Conservation (phyloP, 2,888 invertebrate species). For the Caenorhabditis sp. region DNA sequence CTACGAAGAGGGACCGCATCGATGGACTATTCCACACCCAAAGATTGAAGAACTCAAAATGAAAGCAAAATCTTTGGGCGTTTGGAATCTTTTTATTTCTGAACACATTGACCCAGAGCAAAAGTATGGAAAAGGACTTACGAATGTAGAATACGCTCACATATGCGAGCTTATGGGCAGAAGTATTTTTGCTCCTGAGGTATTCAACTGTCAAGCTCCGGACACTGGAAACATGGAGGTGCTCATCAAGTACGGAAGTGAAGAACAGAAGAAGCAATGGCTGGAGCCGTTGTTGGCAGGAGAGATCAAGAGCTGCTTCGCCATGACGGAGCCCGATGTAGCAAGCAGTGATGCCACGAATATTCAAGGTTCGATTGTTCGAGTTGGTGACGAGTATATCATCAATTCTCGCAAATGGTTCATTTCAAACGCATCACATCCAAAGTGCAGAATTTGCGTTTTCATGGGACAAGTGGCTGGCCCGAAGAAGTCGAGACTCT, state of each 20-base stretch:
- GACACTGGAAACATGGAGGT: slow-evolving; percentile 82
- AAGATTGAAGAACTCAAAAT: slow-evolving; percentile 79
- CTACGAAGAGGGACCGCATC: slow-evolving; percentile 70
- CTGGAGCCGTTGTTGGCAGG: slow-evolving; percentile 79
- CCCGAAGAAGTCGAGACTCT: slow-evolving; percentile 76
- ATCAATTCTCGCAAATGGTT: slow-evolving; percentile 81
- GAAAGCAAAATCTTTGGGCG: slow-evolving; percentile 80
- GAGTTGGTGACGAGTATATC: slow-evolving; percentile 80
- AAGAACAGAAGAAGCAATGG: slow-evolving; percentile 79
- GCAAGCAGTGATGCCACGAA: slow-evolving; percentile 81
- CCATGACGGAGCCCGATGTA: slow-evolving; percentile 80
- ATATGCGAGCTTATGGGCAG: slow-evolving; percentile 81
- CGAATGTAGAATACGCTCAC: slow-evolving; percentile 81
- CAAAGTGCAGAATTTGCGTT: slow-evolving; percentile 80
- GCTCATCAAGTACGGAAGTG: slow-evolving; percentile 80
- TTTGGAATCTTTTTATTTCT: slow-evolving; percentile 81
- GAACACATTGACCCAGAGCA: slow-evolving; percentile 79
- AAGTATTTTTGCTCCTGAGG: slow-evolving; percentile 80
- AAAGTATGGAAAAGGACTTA: slow-evolving; percentile 78
- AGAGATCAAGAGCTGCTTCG: slow-evolving; percentile 80
- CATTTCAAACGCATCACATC: slow-evolving; percentile 81
- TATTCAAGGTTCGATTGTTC: slow-evolving; percentile 80
- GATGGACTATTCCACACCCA: slow-evolving; percentile 79
- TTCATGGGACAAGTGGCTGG: slow-evolving; percentile 81
- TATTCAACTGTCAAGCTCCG: slow-evolving; percentile 81